Evolutionary conservation across 2,797 vertebrate species (phyloP).

Genomic region (Hippopotamyrus pictus): DNA sequence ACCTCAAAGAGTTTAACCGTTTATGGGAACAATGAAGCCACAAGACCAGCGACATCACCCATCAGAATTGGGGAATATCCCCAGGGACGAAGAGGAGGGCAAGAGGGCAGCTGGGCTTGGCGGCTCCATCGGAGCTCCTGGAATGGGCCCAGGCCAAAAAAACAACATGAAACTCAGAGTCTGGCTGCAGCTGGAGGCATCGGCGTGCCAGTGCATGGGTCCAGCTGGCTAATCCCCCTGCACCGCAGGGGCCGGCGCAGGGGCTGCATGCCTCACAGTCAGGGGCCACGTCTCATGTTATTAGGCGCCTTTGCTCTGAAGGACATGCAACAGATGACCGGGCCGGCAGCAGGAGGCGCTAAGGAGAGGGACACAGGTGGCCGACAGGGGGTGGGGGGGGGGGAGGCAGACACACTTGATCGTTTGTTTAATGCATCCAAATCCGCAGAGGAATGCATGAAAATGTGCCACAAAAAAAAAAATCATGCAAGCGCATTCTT

Average conservation of each 20-base stretch:
- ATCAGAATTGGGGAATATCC: not conserved
- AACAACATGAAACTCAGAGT: slow-evolving; percentile 4
- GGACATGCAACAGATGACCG: slow-evolving; percentile 5
- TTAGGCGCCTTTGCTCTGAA: slow-evolving; percentile 8
- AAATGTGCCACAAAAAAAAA: slow-evolving; percentile 17
- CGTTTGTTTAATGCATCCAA: slow-evolving; percentile 20
- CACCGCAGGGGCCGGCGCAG: not conserved
- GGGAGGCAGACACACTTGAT: not conserved
- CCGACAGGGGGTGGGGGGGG: not conserved
- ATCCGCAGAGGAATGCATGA: slow-evolving; percentile 21
- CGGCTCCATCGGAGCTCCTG: not conserved
- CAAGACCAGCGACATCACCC: not conserved
- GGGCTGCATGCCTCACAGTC: not conserved
- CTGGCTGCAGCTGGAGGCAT: not conserved
- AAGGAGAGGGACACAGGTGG: not conserved
- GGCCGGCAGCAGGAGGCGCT: not conserved
- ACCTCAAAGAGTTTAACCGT: not conserved
- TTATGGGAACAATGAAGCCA: not conserved
- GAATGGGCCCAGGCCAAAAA: not conserved
- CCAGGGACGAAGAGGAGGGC: not conserved
- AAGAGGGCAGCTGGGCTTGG: not conserved
- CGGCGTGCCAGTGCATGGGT: not conserved
- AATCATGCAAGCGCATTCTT: slow-evolving; percentile 32
- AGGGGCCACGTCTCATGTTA: not conserved
- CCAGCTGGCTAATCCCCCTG: slow-evolving; percentile 10